phyloP scores from a whole-genome alignment of 2,797 vertebrate species.

The Chelidonichthys spinosus region DNA sequence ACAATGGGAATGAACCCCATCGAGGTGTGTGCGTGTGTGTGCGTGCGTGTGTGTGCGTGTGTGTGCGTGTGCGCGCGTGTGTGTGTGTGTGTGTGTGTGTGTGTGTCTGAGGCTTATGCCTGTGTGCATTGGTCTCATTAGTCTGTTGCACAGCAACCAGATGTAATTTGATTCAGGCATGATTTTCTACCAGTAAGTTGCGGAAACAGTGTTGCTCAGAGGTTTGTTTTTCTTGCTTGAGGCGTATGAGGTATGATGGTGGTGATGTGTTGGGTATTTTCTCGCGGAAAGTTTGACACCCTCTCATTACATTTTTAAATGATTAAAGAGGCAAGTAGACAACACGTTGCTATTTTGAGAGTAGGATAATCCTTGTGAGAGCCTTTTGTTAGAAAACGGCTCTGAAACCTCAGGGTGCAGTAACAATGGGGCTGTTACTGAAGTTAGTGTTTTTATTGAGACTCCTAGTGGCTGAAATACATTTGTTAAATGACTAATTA shows the following conservation, averaged over 20 bases:
- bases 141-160: slow-evolving; percentile 18
- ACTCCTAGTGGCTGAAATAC: too few species aligned
- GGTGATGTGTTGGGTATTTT: neutral
- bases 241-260: neutral
- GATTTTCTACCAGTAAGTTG: slow-evolving; percentile 18
- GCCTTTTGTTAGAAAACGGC: too few species aligned
- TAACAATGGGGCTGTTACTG: too few species aligned
- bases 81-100: neutral
- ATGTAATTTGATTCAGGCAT: slow-evolving; percentile 29
- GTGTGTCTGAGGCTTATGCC: neutral
- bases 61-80: neutral
- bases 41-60: neutral
- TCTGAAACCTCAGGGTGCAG: too few species aligned
- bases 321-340: neutral
- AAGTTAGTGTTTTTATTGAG: too few species aligned
- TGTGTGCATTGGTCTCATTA: neutral
- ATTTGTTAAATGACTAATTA: too few species aligned
- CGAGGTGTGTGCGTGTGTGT: too few species aligned
- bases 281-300: neutral
- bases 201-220: neutral
- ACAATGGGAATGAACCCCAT: slow-evolving; percentile 36
- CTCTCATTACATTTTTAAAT: neutral
- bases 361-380: neutral
- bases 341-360: neutral
- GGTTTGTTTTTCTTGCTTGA: slow-evolving; percentile 2